These are phyloP conservation scores for Rotaria macrura DNA, from an alignment of 2,888 invertebrate genomes.

Conservation along the genomic window DNA sequence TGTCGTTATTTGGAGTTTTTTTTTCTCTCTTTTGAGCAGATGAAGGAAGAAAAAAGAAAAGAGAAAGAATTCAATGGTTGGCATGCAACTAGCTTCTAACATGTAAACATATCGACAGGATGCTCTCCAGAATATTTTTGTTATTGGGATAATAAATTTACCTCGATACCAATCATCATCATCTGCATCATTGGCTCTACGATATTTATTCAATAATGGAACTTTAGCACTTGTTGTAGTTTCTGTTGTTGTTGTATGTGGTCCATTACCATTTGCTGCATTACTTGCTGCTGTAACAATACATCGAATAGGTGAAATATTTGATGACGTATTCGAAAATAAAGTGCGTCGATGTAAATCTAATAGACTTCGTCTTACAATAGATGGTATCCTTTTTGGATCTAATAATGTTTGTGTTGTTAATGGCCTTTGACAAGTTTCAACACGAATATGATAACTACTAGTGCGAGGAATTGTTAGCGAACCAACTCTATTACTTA, in stretches of 20 bases:
- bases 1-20: background rate
- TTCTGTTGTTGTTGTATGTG: background rate
- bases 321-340: background rate
- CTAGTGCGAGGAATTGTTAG: background rate
- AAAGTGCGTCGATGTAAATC: conserved; percentile 15
- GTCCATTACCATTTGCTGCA: background rate
- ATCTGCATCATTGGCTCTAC: background rate
- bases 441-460: background rate
- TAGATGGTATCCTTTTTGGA: background rate
- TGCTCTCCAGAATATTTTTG: background rate
- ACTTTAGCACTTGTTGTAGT: background rate
- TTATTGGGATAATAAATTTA: background rate
- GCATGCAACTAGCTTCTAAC: background rate
- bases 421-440: background rate
- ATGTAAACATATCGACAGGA: background rate
- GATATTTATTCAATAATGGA: background rate
- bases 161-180: background rate
- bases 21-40: background rate
- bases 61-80: background rate
- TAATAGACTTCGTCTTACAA: background rate
- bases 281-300: background rate
- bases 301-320: background rate
- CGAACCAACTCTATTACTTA: background rate
- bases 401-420: background rate
- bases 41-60: background rate